Base-by-base conservation (phyloP, 2,888 invertebrate genomes). In the Argyresthia goedartella region DNA sequence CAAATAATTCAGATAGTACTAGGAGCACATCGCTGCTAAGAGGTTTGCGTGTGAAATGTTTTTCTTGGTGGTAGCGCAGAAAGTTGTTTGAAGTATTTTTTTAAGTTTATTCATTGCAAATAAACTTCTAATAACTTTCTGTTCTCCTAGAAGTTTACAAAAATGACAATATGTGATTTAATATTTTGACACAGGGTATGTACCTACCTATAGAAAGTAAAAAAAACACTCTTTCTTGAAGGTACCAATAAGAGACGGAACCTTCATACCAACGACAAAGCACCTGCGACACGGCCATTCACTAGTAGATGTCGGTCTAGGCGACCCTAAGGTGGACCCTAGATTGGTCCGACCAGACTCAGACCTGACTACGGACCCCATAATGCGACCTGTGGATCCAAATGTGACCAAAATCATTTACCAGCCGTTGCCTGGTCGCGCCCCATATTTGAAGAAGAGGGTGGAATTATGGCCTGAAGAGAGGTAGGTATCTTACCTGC, bases 401-500 rank as follows among this genome's bases (percentile, higher is more conserved):
- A 55, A 67, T 35, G 59, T 65, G 33, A 61, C 51, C 2, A 50
- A 59, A 36, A 65, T 74, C 34, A 54, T 74, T 8, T 71, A 69
- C 57, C 66, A 72, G 57, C 61, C 60, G n/a, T 56, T 65, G 25
- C 73, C 75, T 3, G 76, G 76, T 0, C 63, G 73, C 2, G 35
- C 55, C 50, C 66, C 57, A 3, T 76, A 76, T 57, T 57, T 75
- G 52, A 66, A 66, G 51, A 58, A 49, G 8, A 62, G 75, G 50
- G 54, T 52, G 50, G 62, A 59, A 52, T 63, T 63, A 3, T 14
- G 55, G 13, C 73, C 73, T 0, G 75, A 75, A 52, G n/a, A 46
- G 1, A 15, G 25, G 25, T 25, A 4, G 53, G 66, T 8, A 72
- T 25, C 25, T 4, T 25, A 25, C 3, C 25, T n/a, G 25, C 6